A percentile compares a stretch with the other conserved stretches of the same genome.
phyloP scores from a whole-genome alignment of 2,797 vertebrate genomes.

The Dicrostonyx torquatus region DNA sequence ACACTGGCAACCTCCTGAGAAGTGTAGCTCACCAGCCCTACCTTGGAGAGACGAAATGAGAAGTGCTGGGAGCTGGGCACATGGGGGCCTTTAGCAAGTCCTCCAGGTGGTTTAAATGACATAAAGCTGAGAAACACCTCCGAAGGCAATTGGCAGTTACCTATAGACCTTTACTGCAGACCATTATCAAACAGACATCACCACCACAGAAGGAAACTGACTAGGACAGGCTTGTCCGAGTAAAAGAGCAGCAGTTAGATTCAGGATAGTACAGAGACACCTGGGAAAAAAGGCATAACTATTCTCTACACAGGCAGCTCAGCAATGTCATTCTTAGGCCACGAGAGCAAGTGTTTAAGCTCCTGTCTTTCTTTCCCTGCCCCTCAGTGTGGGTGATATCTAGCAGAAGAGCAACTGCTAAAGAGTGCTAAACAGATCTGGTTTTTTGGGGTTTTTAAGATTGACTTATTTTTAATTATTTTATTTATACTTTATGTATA shows the following conservation, averaged over 20 bases:
- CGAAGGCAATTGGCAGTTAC: conserved; percentile 8
- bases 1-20: neutral
- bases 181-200: conserved; percentile 45
- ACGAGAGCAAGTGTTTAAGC: neutral
- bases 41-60: neutral
- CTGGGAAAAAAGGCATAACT: neutral
- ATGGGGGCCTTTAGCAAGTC: conserved; percentile 8
- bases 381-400: neutral
- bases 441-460: neutral
- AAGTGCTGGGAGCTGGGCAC: neutral
- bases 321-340: neutral
- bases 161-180: conserved; percentile 8
- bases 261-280: conserved; percentile 27
- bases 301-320: neutral
- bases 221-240: neutral
- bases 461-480: neutral
- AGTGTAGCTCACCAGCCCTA: conserved; percentile 35
- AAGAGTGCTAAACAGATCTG: neutral
- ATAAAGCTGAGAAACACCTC: neutral
- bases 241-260: conserved; percentile 47
- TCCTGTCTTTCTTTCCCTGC: conserved; percentile 39
- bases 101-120: conserved; percentile 18
- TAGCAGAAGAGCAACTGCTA: conserved; percentile 22
- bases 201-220: conserved; percentile 50
- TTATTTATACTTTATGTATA: neutral